Base-by-base conservation (phyloP, 2,888 invertebrate species). In the Cerastis rubricosa region DNA sequence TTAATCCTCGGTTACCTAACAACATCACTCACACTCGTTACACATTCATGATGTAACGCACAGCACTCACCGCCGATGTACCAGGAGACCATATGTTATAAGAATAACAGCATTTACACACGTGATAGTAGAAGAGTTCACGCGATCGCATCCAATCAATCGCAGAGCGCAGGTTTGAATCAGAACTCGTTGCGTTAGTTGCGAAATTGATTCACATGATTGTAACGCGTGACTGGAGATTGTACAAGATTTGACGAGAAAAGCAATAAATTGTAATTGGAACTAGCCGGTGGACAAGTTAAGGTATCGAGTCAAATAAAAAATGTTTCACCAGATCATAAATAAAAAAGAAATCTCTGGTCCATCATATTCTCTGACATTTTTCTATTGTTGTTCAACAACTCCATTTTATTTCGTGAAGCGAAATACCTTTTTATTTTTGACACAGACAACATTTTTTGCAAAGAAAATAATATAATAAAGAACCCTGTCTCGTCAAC, bases 401-500 rank as follows among this genome's bases (percentile, higher is more conserved):
- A 77, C 69, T 66, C 35, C 12, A 29, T n/a, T 67, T 43, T 49
- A 54, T 65, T 51, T 49, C 54, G 29, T 14, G 25, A 43, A 1
- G 6, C 2, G 6, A 59, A 57, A 45, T 45, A 4, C 29, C 43
- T 49, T 71, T 73, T 71, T 67, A 71, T 71, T 22, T 83, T 4
- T 63, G 35, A 43, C n/a, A 61, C 8, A 57, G 19, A 49, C 14
- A 61, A 35, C 7, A 40, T 68, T 71, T n/a, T 66, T 66, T 64
- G 14, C 29, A 77, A 74, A 79, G 35, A 75, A 83, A 83, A 83
- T 78, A 83, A 79, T 74, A 74, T 75, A 83, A 69, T 83, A n/a
- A 67, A 74, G 51, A 17, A 68, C 43, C 59, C 35, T 6, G 61
- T 22, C 63, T 74, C 74, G 66, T 63, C 57, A 79, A 71, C 47